phyloP scores from a whole-genome alignment of 2,888 invertebrate species.

The Leptothorax acervorum region DNA sequence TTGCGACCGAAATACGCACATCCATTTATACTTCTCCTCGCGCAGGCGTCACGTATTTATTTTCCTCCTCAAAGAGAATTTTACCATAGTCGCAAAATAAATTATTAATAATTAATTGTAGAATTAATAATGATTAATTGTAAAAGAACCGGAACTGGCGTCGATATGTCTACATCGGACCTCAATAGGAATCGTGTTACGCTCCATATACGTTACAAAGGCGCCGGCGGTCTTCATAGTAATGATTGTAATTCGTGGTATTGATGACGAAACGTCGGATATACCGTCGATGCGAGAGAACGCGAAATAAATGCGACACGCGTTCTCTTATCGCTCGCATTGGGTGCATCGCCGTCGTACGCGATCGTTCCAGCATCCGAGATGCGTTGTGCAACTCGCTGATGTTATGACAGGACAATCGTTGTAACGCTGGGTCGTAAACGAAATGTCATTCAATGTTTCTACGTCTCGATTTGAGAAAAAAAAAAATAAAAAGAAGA shows the following conservation, averaged over 20 bases:
- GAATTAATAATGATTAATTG: background rate
- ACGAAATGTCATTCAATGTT: background rate
- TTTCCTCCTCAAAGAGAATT: background rate
- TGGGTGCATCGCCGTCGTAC: background rate
- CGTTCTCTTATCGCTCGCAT: constrained; percentile 11
- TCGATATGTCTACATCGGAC: background rate
- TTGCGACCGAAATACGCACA: constrained; percentile 27
- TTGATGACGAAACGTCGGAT: constrained; percentile 17
- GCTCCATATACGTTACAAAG: constrained; percentile 8
- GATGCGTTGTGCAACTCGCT: constrained; percentile 10
- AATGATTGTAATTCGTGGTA: constrained; percentile 23
- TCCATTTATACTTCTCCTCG: constrained; percentile 13
- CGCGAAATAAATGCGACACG: constrained; percentile 28
- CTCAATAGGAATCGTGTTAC: background rate
- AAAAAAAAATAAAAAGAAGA: background rate
- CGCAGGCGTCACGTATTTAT: constrained; percentile 9
- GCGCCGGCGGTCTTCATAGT: background rate
- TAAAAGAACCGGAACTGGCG: constrained; percentile 12
- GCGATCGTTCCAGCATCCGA: constrained; percentile 7
- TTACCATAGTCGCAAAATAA: background rate
- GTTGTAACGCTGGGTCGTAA: background rate
- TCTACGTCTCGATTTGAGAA: background rate
- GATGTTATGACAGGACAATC: background rate
- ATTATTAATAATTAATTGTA: background rate
- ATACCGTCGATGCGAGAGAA: background rate